phyloP scores from a whole-genome alignment of 2,888 invertebrate species.

The Resseliella maxima region DNA sequence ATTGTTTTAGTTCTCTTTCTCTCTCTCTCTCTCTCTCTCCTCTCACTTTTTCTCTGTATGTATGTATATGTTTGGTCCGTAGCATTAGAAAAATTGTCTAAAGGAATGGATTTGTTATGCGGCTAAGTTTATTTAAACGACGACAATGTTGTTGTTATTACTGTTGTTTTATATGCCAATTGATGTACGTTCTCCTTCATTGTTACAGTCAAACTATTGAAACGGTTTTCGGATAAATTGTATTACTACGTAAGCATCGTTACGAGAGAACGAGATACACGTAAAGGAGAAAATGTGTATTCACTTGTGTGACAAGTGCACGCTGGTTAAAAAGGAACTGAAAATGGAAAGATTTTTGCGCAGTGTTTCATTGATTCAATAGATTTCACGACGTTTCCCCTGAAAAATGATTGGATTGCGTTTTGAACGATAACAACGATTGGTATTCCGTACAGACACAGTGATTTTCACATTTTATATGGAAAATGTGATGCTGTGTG shows the following conservation, averaged over 20 bases:
- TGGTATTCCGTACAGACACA: too few species aligned
- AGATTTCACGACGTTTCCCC: background rate
- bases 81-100: background rate
- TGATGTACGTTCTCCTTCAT: constrained; percentile 51
- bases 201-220: constrained; percentile 2
- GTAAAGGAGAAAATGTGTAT: background rate
- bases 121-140: background rate
- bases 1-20: background rate
- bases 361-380: background rate
- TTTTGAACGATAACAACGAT: background rate
- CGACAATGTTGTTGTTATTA: background rate
- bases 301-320: constrained; percentile 18
- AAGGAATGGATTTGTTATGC: background rate
- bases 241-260: background rate
- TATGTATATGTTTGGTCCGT: too few species aligned
- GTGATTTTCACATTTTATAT: background rate
- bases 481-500: constrained; percentile 15
- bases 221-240: background rate
- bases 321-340: background rate
- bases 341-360: constrained; percentile 12
- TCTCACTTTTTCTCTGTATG: background rate
- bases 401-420: constrained; percentile 31
- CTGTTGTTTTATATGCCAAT: background rate
- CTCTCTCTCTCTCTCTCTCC: too few species aligned
- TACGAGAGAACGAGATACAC: background rate